Conservation (phyloP, 2,888 invertebrate species). For the Leucania comma region DNA sequence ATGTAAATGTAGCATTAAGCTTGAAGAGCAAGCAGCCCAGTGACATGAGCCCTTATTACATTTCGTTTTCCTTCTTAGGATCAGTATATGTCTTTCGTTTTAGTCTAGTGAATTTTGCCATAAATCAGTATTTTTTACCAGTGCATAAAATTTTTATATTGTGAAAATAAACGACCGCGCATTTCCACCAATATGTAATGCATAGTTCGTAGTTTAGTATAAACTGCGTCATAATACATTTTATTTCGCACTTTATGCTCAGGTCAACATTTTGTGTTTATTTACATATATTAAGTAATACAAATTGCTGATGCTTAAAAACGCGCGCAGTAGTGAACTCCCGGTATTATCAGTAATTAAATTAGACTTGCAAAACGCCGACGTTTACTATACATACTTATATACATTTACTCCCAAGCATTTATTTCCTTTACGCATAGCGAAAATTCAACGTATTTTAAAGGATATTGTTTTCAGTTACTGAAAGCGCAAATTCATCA, state of each 20-base stretch:
- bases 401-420: slow-evolving; percentile 40
- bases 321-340: slow-evolving; percentile 53
- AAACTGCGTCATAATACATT: slow-evolving; percentile 6
- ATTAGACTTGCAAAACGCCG: slow-evolving; percentile 66
- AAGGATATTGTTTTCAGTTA: slow-evolving; percentile 42
- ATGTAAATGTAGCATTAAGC: too few relatives aligned
- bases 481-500: slow-evolving; percentile 50
- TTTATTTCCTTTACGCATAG: slow-evolving; percentile 46
- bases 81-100: too few relatives aligned
- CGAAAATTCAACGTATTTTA: slow-evolving; percentile 44
- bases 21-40: too few relatives aligned
- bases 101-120: too few relatives aligned
- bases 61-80: too few relatives aligned
- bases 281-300: slow-evolving; percentile 45
- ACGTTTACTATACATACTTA: slow-evolving; percentile 24
- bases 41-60: too few relatives aligned
- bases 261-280: slow-evolving; percentile 37
- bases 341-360: slow-evolving; percentile 67
- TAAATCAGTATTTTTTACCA: too few relatives aligned
- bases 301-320: slow-evolving; percentile 52
- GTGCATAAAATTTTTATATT: too few relatives aligned
- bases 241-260: slow-evolving; percentile 5
- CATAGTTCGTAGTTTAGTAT: too few relatives aligned
- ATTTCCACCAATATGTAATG: too few relatives aligned
- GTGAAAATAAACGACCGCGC: background rate